Conservation (phyloP, 2,888 invertebrate species). For the Tachina lurida region DNA sequence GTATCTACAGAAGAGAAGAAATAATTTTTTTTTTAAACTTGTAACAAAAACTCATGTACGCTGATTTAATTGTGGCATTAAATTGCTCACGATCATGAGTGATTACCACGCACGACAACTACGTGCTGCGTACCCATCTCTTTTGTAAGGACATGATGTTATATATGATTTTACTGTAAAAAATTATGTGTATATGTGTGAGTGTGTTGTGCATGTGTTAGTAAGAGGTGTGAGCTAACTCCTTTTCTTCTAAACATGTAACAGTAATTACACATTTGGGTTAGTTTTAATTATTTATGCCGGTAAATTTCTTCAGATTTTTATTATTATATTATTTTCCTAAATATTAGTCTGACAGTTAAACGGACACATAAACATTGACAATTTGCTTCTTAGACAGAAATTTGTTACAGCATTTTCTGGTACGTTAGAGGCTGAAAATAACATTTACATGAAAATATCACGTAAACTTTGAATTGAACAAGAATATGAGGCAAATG, state of each 20-base stretch:
- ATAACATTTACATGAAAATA: slow-evolving; percentile 16
- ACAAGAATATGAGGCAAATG: slow-evolving; percentile 37
- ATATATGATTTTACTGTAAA: neutral
- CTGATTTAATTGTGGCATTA: no score
- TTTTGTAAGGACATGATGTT: no score
- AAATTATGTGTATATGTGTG: neutral
- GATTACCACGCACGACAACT: no score
- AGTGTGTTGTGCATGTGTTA: no score
- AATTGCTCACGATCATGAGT: no score
- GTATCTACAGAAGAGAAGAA: no score
- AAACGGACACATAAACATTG: slow-evolving; percentile 8
- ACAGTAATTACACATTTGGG: neutral
- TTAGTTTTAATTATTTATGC: neutral
- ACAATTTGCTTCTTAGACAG: slow-evolving; percentile 28
- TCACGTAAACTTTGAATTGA: slow-evolving; percentile 45
- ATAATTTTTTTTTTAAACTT: no score
- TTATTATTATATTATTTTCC: slow-evolving; percentile 1
- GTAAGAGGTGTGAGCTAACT: neutral
- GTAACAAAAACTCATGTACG: no score
- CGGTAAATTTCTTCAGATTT: neutral
- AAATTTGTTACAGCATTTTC: slow-evolving; percentile 33
- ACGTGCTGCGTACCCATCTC: no score
- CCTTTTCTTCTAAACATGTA: neutral
- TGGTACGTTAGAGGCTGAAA: neutral
- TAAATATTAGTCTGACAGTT: neutral